Base-by-base conservation (phyloP, 2,797 vertebrate species). In the Margarornis squamiger region DNA sequence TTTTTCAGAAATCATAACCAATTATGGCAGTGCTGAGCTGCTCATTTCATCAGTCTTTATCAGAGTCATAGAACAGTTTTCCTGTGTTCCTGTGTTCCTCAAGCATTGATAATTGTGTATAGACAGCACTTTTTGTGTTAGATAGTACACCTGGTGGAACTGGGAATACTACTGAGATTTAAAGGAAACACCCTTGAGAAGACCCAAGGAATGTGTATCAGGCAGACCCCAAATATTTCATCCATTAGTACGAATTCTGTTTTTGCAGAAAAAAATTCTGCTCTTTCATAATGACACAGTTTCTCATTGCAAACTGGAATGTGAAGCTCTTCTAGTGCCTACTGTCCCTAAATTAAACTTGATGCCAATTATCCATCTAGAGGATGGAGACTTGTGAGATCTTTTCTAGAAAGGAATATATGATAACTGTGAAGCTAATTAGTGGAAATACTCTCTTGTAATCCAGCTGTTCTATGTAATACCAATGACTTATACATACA, bases 1-100 rank as follows among this genome's bases (percentile, higher is more conserved):
- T 96, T 95, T 96, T 95, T 96, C 95, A 96, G 95, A 88, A 88
- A 79, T 70, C 32, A 23, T 96, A 97, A 97, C 92, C 51, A 94
- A 97, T 83, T 74, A 66, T 97, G 97, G 93, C 97, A 98, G 96
- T 95, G 97, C 94, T 96, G 89, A 94, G 92, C 74, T 92, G 58
- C 94, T 98, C 13, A 48, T 92, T 97, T 95, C 86, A 96, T 81
- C 82, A 95, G 89, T 76, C 59, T 91, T 97, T 97, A 97, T 97
- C 93, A 94, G 96, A 96, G 90, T 91, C 95, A 97, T 86, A 89
- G 88, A 95, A 93, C 11, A 43, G 86, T 97, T 96, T 91, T 90
- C n/a, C n/a, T n/a, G n/a, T n/a, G 84, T 90, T 75, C 84, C 94
- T 97, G 79, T 96, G 27, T 62, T 97, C 92, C 90, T 96, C 95